A percentile compares a stretch with the other conserved stretches of the same genome.
phyloP scores from a whole-genome alignment of 2,888 invertebrate species.

The Ferrisia virgata region DNA sequence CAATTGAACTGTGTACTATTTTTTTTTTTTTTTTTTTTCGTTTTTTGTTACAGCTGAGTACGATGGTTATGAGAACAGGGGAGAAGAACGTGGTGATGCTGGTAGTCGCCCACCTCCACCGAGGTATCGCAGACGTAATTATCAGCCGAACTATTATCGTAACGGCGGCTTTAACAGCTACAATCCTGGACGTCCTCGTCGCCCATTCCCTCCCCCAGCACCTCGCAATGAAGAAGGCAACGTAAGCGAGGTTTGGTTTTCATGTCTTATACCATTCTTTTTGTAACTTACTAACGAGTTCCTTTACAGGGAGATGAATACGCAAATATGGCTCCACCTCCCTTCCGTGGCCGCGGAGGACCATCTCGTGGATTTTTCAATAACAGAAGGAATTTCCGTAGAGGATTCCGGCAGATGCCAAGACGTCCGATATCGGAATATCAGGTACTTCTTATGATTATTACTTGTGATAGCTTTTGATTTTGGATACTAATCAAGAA shows the following conservation, averaged over 20 bases:
- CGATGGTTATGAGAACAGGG: constrained; percentile 35
- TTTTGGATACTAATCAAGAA: neutral
- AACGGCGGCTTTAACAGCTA: constrained; percentile 15
- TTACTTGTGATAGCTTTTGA: neutral
- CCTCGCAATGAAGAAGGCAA: constrained; percentile 41
- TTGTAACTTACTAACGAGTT: neutral
- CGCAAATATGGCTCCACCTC: constrained; percentile 21
- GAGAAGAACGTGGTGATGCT: constrained; percentile 43
- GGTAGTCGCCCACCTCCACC: constrained; percentile 35
- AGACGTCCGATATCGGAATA: constrained; percentile 44
- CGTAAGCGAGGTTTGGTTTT: constrained; percentile 19
- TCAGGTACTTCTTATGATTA: neutral
- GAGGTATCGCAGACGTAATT: constrained; percentile 34
- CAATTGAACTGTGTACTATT: neutral
- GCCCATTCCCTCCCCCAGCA: constrained; percentile 34
- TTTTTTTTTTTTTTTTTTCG: neutral
- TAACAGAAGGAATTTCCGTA: constrained; percentile 40
- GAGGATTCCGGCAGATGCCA: constrained; percentile 39
- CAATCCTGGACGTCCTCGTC: constrained; percentile 41
- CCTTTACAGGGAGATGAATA: constrained; percentile 32
- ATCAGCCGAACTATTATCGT: constrained; percentile 38
- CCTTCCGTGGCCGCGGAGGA: constrained; percentile 42
- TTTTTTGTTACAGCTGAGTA: constrained; percentile 6
- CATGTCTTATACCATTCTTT: neutral
- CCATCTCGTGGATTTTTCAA: constrained; percentile 37